Conservation (phyloP, 30 jellyfish, hydroid and myxozoan genomes). For the Chironex yamaguchii region DNA sequence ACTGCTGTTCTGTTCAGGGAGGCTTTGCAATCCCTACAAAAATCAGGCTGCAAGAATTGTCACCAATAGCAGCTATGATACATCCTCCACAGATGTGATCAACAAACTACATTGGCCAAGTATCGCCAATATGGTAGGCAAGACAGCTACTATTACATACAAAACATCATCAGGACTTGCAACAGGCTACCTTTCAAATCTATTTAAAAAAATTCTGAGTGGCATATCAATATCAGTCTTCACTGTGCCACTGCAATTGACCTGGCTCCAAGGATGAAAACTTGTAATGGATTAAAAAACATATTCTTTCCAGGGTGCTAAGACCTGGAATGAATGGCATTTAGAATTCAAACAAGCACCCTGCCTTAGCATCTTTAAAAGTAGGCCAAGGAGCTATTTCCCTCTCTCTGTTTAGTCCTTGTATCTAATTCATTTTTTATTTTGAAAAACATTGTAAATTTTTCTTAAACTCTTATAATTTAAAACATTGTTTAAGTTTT, state of each 20-base stretch:
- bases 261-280: slow-evolving; percentile 7
- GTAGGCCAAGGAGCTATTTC: not conserved
- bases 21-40: slow-evolving; percentile 7
- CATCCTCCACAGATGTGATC: not conserved
- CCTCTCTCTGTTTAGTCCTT: too few relatives aligned
- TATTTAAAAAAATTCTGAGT: not conserved
- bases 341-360: slow-evolving; percentile 21
- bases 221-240: not conserved
- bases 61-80: too few relatives aligned
- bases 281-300: not conserved
- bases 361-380: slow-evolving; percentile 8
- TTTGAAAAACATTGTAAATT: too few relatives aligned
- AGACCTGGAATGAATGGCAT: not conserved
- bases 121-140: not conserved
- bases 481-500: too few relatives aligned
- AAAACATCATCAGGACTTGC: slow-evolving; percentile 19
- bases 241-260: slow-evolving; percentile 27
- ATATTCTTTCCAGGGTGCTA: slow-evolving; percentile 1
- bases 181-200: slow-evolving; percentile 8
- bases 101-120: slow-evolving; percentile 2
- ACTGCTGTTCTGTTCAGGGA: not conserved
- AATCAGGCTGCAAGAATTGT: too few relatives aligned
- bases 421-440: too few relatives aligned
- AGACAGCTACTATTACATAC: slow-evolving; percentile 8
- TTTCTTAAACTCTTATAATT: too few relatives aligned